These are phyloP conservation scores for Phalacrocorax pelagicus DNA, from an alignment of 2,113 vertebrate species.

Conservation along the genomic window DNA sequence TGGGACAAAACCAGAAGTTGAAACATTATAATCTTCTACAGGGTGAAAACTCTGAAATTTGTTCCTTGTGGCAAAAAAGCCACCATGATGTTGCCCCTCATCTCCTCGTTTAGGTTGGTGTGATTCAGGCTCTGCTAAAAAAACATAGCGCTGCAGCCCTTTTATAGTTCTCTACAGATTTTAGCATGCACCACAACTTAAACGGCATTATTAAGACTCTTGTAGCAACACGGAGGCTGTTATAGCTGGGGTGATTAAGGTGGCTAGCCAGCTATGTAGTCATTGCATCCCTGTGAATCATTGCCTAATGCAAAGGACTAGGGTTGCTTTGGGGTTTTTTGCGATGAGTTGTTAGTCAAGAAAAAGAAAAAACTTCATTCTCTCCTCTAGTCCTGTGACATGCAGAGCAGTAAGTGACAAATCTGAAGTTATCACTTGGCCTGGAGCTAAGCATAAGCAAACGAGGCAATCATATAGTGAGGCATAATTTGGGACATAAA, in stretches of 20 bases:
- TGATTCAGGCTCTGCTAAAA: neutral
- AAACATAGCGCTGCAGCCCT: neutral
- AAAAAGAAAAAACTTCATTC: neutral
- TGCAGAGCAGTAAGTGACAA: neutral
- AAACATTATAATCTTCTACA: neutral
- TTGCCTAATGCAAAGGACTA: neutral
- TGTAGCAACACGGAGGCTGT: neutral
- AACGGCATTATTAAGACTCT: neutral
- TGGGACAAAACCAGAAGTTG: neutral
- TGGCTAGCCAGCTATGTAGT: neutral
- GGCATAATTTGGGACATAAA: neutral
- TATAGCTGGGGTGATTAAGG: neutral
- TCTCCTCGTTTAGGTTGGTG: neutral
- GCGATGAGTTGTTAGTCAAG: neutral
- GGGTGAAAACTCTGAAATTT: neutral
- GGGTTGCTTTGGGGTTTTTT: neutral
- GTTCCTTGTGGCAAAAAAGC: neutral
- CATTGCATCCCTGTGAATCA: neutral
- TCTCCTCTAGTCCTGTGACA: neutral
- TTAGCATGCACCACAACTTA: neutral
- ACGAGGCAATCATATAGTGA: neutral
- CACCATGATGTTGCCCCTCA: neutral
- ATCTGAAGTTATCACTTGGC: neutral
- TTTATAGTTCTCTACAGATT: neutral
- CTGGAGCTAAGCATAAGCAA: neutral